Evolutionary conservation across 2,113 vertebrate species (phyloP).

Genomic region (Lophura nycthemera): DNA sequence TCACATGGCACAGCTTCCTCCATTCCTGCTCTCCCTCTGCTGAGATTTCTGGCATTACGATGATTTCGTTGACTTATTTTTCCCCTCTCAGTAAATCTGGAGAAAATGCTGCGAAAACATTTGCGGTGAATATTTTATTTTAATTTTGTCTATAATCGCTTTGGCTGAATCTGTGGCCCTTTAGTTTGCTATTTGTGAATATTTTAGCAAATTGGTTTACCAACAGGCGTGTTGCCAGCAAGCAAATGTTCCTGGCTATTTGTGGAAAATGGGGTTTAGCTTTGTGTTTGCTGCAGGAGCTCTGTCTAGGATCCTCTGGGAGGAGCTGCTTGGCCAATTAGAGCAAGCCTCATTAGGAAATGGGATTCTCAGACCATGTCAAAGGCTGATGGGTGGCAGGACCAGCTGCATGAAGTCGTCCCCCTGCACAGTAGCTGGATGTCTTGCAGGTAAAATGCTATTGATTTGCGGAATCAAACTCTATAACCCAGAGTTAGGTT

Average conservation of each 20-base stretch:
- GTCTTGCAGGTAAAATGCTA: background rate
- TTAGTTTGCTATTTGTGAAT: slow-evolving; percentile 40
- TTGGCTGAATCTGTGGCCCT: background rate
- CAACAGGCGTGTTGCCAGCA: slow-evolving; percentile 32
- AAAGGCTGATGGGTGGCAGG: background rate
- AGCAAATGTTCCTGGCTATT: slow-evolving; percentile 44
- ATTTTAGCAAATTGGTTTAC: slow-evolving; percentile 61
- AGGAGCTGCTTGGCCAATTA: background rate
- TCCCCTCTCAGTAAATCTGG: background rate
- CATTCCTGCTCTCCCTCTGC: fast-evolving
- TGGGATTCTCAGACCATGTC: background rate
- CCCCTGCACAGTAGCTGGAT: background rate
- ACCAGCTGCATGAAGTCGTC: background rate
- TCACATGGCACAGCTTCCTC: background rate
- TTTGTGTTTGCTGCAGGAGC: background rate
- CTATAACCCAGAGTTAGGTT: too few relatives aligned
- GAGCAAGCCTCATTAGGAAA: slow-evolving; percentile 1
- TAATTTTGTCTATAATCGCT: background rate
- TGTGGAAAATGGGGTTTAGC: slow-evolving; percentile 11
- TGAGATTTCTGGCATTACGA: background rate
- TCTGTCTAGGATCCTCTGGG: background rate
- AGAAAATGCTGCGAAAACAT: background rate
- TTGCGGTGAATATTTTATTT: background rate
- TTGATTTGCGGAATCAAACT: too few relatives aligned
- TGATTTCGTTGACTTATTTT: fast-evolving